Percentiles rank a stretch among this genome's conserved stretches.
These are phyloP conservation scores for Beaufortia kweichowensis DNA, from an alignment of 2,113 vertebrate genomes.

Conservation along the genomic window DNA sequence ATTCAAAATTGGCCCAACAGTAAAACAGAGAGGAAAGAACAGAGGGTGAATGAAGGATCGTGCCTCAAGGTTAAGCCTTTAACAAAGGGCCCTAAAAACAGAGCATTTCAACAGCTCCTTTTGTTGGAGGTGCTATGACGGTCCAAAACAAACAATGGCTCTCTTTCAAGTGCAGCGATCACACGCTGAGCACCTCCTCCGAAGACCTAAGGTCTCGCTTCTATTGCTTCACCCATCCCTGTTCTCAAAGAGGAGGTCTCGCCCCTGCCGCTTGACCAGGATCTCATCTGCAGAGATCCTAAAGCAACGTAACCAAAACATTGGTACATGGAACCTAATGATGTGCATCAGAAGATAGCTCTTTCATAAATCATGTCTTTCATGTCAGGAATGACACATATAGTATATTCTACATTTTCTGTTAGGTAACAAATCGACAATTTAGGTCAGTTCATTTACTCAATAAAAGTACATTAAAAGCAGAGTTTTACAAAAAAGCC, in stretches of 20 bases:
- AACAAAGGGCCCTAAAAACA: slow-evolving; percentile 30
- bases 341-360: slow-evolving; percentile 1
- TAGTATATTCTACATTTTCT: no score
- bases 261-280: background rate
- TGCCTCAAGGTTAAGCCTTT: slow-evolving; percentile 14
- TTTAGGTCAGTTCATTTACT: no score
- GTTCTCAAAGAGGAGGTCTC: slow-evolving; percentile 1
- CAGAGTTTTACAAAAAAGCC: no score
- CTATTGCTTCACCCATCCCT: slow-evolving; percentile 5
- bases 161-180: slow-evolving; percentile 50
- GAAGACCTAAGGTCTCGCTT: slow-evolving; percentile 1
- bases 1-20: slow-evolving; percentile 41
- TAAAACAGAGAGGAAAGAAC: background rate
- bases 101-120: slow-evolving; percentile 25
- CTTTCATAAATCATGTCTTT: slow-evolving; percentile 8
- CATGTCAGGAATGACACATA: background rate
- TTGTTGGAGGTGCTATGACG: slow-evolving; percentile 45
- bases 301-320: slow-evolving; percentile 1
- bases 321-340: slow-evolving; percentile 8
- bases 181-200: slow-evolving; percentile 54
- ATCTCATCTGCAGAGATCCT: slow-evolving; percentile 7
- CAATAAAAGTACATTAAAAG: no score
- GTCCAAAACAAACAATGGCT: slow-evolving; percentile 58
- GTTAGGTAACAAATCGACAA: no score
- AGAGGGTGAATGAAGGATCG: slow-evolving; percentile 2